Conservation (phyloP, 2,888 invertebrate genomes). For the Platycnemis pennipes region DNA sequence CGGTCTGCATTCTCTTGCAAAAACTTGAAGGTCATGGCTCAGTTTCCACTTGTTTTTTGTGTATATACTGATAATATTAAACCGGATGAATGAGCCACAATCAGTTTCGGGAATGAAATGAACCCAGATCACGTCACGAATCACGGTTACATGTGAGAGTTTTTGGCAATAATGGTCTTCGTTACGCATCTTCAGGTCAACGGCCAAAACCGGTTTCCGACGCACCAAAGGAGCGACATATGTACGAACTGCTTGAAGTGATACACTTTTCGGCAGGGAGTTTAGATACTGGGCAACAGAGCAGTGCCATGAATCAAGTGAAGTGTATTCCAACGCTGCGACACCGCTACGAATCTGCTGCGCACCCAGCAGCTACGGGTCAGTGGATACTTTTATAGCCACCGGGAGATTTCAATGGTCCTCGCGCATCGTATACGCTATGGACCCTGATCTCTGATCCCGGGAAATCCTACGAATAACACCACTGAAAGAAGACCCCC, state of each 20-base stretch:
- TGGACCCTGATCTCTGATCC: too few species aligned
- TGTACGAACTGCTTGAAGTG: not conserved
- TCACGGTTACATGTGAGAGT: too few species aligned
- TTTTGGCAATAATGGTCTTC: not conserved
- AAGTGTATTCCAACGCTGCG: not conserved
- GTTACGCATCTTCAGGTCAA: not conserved
- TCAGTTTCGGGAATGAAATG: too few species aligned
- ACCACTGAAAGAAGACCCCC: too few species aligned
- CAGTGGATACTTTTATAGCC: not conserved
- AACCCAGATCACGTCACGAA: too few species aligned
- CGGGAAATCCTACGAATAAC: too few species aligned
- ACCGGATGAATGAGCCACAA: not conserved
- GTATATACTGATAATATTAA: too few species aligned
- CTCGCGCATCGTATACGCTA: too few species aligned
- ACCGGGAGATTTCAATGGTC: not conserved
- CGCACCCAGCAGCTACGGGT: not conserved
- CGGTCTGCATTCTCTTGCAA: not conserved
- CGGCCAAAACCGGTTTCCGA: not conserved
- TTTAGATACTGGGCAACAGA: not conserved
- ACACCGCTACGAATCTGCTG: not conserved
- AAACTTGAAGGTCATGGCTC: not conserved
- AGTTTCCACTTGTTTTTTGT: not conserved
- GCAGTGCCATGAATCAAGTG: not conserved
- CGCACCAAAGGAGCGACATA: not conserved
- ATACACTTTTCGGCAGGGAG: not conserved